Percentiles rank a stretch among this genome's conserved stretches.
Evolutionary conservation across 2,113 vertebrate genomes (phyloP).

Genomic region (Siphamia tubifer): DNA sequence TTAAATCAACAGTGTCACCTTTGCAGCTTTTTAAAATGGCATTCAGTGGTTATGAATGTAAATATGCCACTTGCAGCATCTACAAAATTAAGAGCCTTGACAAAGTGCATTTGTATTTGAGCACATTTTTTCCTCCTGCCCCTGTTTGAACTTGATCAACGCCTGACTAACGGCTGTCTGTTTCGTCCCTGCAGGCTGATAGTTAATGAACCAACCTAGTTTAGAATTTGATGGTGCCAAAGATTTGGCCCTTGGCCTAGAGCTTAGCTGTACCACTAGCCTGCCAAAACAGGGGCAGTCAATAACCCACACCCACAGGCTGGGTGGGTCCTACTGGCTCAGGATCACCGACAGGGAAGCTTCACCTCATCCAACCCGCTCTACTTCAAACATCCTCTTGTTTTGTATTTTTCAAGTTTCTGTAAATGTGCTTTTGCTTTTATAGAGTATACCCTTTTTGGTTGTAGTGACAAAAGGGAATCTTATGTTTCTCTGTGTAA

Average conservation of each 20-base stretch:
- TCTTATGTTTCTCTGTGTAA: too few relatives aligned
- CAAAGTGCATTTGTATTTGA: too few relatives aligned
- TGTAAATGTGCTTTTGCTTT: background rate
- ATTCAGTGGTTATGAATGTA: background rate
- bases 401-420: background rate
- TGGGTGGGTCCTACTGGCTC: background rate
- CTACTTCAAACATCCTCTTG: background rate
- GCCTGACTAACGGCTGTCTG: slow-evolving; percentile 12
- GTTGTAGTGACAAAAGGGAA: background rate
- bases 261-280: slow-evolving; percentile 2
- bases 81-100: too few relatives aligned
- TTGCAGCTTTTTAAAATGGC: background rate
- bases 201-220: slow-evolving; percentile 45
- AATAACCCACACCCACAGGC: slow-evolving; percentile 16
- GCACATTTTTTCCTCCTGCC: background rate
- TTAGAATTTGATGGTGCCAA: slow-evolving; percentile 29
- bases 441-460: background rate
- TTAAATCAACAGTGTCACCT: background rate
- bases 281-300: slow-evolving; percentile 13
- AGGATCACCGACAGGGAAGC: background rate
- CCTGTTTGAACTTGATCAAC: slow-evolving; percentile 8
- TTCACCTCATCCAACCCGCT: background rate
- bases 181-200: slow-evolving; percentile 4
- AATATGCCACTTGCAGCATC: background rate
- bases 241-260: slow-evolving; percentile 20